Percentiles rank a stretch among this genome's conserved stretches.
phyloP scores from a whole-genome alignment of 2,797 vertebrate genomes.

The Alca torda region DNA sequence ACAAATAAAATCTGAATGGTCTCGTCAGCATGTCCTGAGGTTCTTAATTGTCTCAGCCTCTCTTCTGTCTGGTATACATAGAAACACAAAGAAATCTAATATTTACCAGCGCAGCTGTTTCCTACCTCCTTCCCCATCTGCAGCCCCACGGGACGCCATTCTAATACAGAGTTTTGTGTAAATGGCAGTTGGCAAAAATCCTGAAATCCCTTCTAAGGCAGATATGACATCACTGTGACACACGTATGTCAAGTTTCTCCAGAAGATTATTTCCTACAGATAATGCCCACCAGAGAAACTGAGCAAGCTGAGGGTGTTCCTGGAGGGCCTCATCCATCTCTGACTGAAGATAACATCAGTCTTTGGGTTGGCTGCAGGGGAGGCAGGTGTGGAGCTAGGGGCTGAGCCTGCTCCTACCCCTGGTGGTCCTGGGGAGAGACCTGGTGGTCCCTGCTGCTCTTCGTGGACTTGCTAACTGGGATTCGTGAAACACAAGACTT shows the following conservation, averaged over 20 bases:
- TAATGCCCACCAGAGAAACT: background rate
- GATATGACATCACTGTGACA: background rate
- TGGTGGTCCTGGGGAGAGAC: background rate
- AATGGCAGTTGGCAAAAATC: constrained; percentile 5
- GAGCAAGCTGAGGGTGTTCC: background rate
- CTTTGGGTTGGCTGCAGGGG: background rate
- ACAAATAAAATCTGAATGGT: background rate
- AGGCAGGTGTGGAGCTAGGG: background rate
- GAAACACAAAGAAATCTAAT: constrained; percentile 56
- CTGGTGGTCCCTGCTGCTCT: rapidly evolving
- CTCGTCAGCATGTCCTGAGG: background rate
- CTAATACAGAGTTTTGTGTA: background rate
- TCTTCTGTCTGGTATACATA: background rate
- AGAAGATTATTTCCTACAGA: background rate
- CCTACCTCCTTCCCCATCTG: constrained; percentile 25
- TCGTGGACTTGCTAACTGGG: background rate
- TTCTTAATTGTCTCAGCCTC: constrained; percentile 43
- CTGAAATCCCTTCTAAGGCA: background rate
- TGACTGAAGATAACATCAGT: background rate
- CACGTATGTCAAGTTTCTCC: background rate
- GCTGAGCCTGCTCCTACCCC: background rate
- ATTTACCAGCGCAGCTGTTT: constrained; percentile 50
- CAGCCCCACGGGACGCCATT: background rate
- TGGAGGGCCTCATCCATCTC: background rate
- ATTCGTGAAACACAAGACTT: rapidly evolving